phyloP scores from a whole-genome alignment of 2,888 invertebrate genomes.

The Eilema caniola region DNA sequence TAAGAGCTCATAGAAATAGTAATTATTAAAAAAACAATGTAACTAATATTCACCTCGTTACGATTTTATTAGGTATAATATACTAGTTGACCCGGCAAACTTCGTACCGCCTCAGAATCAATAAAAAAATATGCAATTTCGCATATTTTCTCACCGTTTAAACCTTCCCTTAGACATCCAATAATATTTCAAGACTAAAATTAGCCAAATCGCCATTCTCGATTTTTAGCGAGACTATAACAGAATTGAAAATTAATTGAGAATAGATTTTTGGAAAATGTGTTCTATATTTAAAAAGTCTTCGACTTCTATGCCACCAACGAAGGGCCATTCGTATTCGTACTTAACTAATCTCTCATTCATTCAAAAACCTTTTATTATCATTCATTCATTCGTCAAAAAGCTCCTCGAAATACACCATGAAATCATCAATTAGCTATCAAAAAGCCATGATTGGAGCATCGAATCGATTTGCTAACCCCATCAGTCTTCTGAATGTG shows the following conservation, averaged over 20 bases:
- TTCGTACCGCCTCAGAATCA: too few relatives aligned
- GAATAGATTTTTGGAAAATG: too few relatives aligned
- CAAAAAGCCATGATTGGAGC: conserved; percentile 9
- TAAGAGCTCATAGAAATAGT: conserved; percentile 55
- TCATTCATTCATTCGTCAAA: not conserved
- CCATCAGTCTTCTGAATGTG: conserved; percentile 20
- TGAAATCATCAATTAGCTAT: not conserved
- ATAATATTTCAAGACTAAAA: too few relatives aligned
- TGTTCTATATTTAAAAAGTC: too few relatives aligned
- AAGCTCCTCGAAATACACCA: not conserved
- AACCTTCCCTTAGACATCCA: too few relatives aligned
- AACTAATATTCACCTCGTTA: not conserved
- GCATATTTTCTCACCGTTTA: too few relatives aligned
- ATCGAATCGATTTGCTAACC: conserved; percentile 31
- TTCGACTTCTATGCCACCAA: not conserved
- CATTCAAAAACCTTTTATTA: not conserved
- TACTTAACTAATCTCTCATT: not conserved
- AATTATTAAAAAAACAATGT: conserved; percentile 35
- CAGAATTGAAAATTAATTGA: too few relatives aligned
- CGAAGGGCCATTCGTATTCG: not conserved
- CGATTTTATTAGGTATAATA: too few relatives aligned
- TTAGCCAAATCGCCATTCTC: too few relatives aligned
- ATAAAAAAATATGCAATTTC: too few relatives aligned
- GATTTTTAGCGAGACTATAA: too few relatives aligned
- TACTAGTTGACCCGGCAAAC: too few relatives aligned